Percentiles rank a stretch among this genome's conserved stretches.
Evolutionary conservation across 2,888 invertebrate species (phyloP).

Genomic region (Microctonus hyperodae): DNA sequence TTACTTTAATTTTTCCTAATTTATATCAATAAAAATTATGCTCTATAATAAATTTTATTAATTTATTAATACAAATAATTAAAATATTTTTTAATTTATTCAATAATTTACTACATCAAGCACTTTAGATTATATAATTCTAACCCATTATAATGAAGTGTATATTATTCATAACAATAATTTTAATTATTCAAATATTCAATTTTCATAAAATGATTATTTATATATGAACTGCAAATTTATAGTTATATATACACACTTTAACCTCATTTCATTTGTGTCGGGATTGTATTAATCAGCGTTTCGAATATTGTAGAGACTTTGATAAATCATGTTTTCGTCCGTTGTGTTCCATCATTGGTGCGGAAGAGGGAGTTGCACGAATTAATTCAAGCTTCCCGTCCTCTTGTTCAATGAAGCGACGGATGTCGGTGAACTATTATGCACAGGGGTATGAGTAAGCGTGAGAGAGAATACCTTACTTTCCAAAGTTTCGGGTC

Average conservation of each 20-base stretch:
- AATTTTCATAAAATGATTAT: not conserved
- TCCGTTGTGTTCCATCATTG: not conserved
- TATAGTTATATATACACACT: not conserved
- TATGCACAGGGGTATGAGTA: not conserved
- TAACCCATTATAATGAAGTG: no score
- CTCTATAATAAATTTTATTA: no score
- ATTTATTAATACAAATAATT: no score
- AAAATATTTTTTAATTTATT: no score
- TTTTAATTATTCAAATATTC: not conserved
- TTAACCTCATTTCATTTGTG: not conserved
- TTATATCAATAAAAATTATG: no score
- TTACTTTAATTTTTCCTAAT: no score
- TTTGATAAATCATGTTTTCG: slow-evolving; percentile 9
- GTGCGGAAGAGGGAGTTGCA: slow-evolving; percentile 9
- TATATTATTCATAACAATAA: no score
- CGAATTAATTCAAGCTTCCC: slow-evolving; percentile 23
- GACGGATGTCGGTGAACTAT: slow-evolving; percentile 15
- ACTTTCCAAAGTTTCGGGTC: slow-evolving; percentile 28
- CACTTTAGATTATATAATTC: no score
- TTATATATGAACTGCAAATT: no score
- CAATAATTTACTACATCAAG: no score
- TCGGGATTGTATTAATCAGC: not conserved
- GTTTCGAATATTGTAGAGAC: slow-evolving; percentile 9
- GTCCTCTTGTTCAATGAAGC: slow-evolving; percentile 26
- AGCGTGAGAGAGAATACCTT: slow-evolving; percentile 10